Evolutionary conservation across 2,113 vertebrate genomes (phyloP).

Genomic region (Daubentonia madagascariensis): DNA sequence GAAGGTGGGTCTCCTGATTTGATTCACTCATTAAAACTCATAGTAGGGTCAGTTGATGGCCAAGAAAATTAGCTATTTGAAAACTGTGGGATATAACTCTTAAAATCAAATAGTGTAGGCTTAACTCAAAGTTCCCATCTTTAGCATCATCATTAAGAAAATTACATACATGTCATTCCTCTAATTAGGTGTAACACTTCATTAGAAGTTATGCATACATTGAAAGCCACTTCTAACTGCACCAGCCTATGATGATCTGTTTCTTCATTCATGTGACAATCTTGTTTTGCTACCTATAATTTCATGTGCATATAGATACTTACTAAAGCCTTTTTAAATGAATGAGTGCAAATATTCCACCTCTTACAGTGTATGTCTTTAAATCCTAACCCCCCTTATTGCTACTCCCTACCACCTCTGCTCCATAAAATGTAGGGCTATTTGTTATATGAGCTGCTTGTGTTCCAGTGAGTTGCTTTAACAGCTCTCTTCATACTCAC

Average conservation of each 20-base stretch:
- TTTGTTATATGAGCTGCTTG: not conserved
- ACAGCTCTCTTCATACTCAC: not conserved
- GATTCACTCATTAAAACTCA: not conserved
- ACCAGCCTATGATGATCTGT: not conserved
- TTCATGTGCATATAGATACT: not conserved
- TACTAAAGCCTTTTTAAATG: not conserved
- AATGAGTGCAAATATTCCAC: not conserved
- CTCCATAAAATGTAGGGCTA: not conserved
- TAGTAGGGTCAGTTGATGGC: not conserved
- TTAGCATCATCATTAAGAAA: slow-evolving; percentile 2
- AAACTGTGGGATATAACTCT: not conserved
- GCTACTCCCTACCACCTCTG: not conserved
- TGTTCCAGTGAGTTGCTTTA: not conserved
- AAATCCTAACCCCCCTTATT: not conserved
- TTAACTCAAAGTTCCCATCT: not conserved
- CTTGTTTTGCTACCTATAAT: not conserved
- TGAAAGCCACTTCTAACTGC: not conserved
- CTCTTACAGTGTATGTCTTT: not conserved
- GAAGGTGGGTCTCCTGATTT: not conserved
- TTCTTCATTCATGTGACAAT: not conserved
- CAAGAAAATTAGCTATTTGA: not conserved
- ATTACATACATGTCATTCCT: not conserved
- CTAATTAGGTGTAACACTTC: not conserved
- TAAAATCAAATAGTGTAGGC: not conserved
- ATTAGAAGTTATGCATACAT: not conserved